Percentiles rank a stretch among this genome's conserved stretches.
Evolutionary conservation across 2,113 vertebrate species (phyloP).

Genomic region (Choloepus hoffmanni): DNA sequence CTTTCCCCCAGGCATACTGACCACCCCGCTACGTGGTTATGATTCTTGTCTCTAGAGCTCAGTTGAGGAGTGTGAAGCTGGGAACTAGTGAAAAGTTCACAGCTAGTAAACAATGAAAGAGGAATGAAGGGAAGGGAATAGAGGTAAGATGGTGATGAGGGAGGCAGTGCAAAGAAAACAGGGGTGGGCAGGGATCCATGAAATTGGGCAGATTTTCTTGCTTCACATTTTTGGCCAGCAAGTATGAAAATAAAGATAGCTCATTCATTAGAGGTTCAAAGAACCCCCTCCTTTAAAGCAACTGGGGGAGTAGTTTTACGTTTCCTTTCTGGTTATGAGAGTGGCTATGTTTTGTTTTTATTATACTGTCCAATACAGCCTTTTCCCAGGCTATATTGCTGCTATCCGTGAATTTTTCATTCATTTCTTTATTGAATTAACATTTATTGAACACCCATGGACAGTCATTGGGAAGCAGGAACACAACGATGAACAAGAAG

Average conservation of each 20-base stretch:
- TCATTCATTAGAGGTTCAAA: not conserved
- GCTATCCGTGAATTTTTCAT: not conserved
- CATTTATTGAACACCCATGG: not conserved
- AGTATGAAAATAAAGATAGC: not conserved
- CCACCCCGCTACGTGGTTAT: not conserved
- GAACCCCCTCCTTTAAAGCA: not conserved
- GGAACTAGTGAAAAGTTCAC: not conserved
- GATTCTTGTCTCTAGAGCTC: not conserved
- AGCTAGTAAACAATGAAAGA: not conserved
- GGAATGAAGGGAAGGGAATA: not conserved
- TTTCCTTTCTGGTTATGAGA: not conserved
- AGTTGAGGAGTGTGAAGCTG: not conserved
- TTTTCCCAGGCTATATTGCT: not conserved
- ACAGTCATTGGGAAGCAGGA: no score
- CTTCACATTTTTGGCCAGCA: not conserved
- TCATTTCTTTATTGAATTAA: accelerated
- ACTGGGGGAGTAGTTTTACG: not conserved
- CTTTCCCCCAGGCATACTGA: not conserved
- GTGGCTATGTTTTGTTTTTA: not conserved
- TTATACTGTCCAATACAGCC: not conserved
- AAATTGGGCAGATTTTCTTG: not conserved
- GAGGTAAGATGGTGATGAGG: not conserved
- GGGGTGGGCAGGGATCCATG: not conserved
- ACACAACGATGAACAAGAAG: not conserved
- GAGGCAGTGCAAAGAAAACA: not conserved